Evolutionary conservation across 2,113 vertebrate genomes (phyloP).

Genomic region (Lontra canadensis): DNA sequence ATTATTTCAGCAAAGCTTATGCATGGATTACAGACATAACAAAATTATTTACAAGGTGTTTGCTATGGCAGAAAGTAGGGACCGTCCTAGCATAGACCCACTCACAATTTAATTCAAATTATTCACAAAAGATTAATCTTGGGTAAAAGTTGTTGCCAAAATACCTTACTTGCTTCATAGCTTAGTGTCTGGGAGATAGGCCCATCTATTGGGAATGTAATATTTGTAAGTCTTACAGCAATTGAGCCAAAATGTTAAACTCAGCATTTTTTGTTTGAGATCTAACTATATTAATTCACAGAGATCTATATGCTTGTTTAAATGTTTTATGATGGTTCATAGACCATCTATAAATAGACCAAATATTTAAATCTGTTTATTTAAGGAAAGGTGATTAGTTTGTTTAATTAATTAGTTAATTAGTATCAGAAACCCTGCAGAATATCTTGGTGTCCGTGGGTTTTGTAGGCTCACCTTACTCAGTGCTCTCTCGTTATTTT

Average conservation of each 20-base stretch:
- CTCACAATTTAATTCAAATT: not conserved
- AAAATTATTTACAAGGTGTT: not conserved
- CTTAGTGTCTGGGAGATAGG: not conserved
- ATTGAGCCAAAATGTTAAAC: not conserved
- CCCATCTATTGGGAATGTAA: not conserved
- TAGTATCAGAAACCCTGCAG: not conserved
- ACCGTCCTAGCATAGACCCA: not conserved
- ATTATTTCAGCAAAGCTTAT: not conserved
- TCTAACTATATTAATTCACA: constrained; percentile 26
- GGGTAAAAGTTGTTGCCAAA: not conserved
- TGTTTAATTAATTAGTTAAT: not conserved
- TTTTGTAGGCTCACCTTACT: not conserved
- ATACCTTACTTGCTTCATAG: not conserved
- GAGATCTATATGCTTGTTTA: constrained; percentile 24
- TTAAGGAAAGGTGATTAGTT: not conserved
- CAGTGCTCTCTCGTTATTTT: not conserved
- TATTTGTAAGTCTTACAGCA: not conserved
- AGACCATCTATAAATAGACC: not conserved
- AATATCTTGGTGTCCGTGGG: not conserved
- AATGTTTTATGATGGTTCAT: constrained; percentile 16
- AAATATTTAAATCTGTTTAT: not conserved
- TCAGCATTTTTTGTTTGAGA: not conserved
- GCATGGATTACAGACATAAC: not conserved
- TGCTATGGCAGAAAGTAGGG: not conserved
- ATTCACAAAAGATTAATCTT: not conserved